Evolutionary conservation across 2,113 vertebrate species (phyloP).

Genomic region (Micronycteris hirsuta): DNA sequence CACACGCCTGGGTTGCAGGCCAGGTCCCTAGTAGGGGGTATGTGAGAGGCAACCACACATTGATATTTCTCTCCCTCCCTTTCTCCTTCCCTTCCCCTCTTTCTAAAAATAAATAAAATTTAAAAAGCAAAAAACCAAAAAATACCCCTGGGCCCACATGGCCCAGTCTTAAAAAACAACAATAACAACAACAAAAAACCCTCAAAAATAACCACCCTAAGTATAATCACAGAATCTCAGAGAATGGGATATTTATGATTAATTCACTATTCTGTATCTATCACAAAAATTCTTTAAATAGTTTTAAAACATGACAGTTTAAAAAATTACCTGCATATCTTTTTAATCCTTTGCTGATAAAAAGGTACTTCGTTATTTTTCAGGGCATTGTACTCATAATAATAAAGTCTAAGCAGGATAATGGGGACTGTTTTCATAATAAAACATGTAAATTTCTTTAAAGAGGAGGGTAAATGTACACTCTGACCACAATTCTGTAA

Average conservation of each 20-base stretch:
- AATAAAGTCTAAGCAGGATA: not conserved
- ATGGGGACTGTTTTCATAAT: not conserved
- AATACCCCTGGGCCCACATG: too few species aligned
- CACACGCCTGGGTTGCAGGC: too few species aligned
- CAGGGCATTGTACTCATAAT: not conserved
- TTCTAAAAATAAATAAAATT: too few species aligned
- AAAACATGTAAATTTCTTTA: not conserved
- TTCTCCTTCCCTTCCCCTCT: too few species aligned
- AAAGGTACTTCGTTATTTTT: not conserved
- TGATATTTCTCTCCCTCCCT: too few species aligned
- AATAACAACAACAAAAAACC: too few species aligned
- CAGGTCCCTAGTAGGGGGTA: too few species aligned
- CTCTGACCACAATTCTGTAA: not conserved
- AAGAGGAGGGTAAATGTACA: not conserved
- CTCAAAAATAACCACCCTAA: not conserved
- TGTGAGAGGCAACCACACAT: too few species aligned
- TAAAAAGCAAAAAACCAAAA: too few species aligned
- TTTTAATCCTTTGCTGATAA: conserved; percentile 10
- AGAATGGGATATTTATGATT: not conserved
- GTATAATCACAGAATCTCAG: not conserved
- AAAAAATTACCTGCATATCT: not conserved
- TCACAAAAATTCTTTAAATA: not conserved
- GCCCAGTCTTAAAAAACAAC: too few species aligned
- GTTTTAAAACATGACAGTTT: not conserved
- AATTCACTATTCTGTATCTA: not conserved